Evolutionary conservation across 2,113 vertebrate species (phyloP).

Genomic region (Pseudopodoces humilis): DNA sequence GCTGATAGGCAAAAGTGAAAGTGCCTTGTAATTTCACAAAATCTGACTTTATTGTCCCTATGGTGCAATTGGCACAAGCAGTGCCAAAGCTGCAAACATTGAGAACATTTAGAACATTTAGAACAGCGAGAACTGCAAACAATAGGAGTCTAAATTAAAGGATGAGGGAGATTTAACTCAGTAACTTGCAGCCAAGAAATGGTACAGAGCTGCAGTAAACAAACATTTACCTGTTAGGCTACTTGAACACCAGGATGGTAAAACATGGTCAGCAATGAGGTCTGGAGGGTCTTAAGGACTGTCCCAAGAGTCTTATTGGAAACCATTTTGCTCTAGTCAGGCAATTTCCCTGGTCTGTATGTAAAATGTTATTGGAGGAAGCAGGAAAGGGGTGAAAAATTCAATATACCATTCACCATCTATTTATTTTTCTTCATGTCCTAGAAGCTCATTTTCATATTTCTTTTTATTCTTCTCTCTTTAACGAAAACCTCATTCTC

Average conservation of each 20-base stretch:
- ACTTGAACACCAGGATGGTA: not conserved
- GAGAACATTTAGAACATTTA: constrained; percentile 45
- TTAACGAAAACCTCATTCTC: not conserved
- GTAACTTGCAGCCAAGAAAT: not conserved
- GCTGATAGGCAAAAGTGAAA: not conserved
- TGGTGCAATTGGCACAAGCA: not conserved
- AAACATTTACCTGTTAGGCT: not conserved
- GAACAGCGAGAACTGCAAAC: constrained; percentile 47
- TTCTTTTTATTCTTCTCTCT: not conserved
- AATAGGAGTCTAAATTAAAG: constrained; percentile 45
- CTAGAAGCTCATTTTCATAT: not conserved
- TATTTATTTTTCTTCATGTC: not conserved
- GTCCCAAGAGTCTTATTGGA: not conserved
- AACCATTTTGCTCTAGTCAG: not conserved
- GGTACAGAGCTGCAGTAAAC: not conserved
- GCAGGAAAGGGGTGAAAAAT: not conserved
- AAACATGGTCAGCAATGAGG: not conserved
- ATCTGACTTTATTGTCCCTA: constrained; percentile 26
- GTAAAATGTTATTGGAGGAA: not conserved
- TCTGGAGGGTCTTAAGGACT: not conserved
- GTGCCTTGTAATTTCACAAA: not conserved
- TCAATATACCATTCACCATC: not conserved
- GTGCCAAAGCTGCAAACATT: constrained; percentile 29
- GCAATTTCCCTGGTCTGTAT: accelerated
- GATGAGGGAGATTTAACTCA: not conserved